Conservation (phyloP, 1,140 invertebrate genomes). For the Thrips palmi region DNA sequence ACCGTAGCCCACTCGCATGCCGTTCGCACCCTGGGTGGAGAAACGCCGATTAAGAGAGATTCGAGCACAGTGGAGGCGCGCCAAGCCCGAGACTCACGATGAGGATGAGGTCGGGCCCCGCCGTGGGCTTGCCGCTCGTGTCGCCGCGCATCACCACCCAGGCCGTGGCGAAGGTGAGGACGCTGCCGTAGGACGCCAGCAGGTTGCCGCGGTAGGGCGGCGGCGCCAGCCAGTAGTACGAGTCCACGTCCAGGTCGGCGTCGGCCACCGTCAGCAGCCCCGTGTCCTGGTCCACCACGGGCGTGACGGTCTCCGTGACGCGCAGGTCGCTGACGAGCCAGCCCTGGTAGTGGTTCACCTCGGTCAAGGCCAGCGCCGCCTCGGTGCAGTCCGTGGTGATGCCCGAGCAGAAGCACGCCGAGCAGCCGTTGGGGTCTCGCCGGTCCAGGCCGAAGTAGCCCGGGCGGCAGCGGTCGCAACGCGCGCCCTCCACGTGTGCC, state of each 20-base stretch:
- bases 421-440: constrained; percentile 65
- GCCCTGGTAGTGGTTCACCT: constrained; percentile 36
- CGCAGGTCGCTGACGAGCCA: constrained; percentile 45
- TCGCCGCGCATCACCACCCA: constrained; percentile 80
- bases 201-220: constrained; percentile 51
- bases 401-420: constrained; percentile 83
- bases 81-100: constrained; percentile 35
- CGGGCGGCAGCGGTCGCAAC: constrained; percentile 62
- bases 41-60: too few species aligned
- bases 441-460: constrained; percentile 67
- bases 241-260: constrained; percentile 48
- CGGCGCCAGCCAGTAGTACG: constrained; percentile 81
- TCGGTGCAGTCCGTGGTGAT: constrained; percentile 48
- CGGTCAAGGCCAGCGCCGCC: constrained; percentile 24
- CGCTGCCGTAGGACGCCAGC: constrained; percentile 67
- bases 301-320: constrained; percentile 26
- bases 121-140: constrained; percentile 66
- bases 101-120: constrained; percentile 68
- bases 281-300: constrained; percentile 30
- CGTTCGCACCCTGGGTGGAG: constrained; percentile 42
- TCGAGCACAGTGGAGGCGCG: too few species aligned
- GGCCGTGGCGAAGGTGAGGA: constrained; percentile 51
- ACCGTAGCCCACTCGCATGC: constrained; percentile 47
- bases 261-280: constrained; percentile 36
- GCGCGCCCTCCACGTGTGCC: constrained; percentile 54